Evolutionary conservation across 2,797 vertebrate species (phyloP).

Genomic region (Harpagifer antarcticus): DNA sequence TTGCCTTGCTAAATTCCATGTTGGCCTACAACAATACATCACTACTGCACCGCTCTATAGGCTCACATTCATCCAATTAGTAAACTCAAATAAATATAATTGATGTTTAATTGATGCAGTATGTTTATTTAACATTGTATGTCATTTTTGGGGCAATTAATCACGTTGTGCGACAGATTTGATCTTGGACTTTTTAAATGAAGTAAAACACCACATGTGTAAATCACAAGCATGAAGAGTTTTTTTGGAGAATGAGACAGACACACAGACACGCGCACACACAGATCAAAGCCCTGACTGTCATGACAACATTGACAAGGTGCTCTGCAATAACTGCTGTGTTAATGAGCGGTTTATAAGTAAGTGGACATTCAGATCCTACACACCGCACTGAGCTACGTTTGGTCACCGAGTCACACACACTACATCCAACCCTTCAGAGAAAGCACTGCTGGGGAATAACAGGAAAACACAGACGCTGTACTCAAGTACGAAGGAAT

Average conservation of each 20-base stretch:
- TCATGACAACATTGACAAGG: constrained; percentile 31
- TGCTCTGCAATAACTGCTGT: constrained; percentile 33
- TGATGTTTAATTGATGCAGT: background rate
- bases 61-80: too few species aligned
- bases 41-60: too few species aligned
- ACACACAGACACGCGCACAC: too few species aligned
- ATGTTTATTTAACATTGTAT: constrained; percentile 7
- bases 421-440: background rate
- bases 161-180: background rate
- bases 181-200: background rate
- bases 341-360: constrained; percentile 37
- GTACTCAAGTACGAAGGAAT: background rate
- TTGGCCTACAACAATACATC: too few species aligned
- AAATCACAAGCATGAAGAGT: background rate
- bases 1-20: too few species aligned
- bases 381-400: background rate
- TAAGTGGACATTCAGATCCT: background rate
- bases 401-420: background rate
- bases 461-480: background rate
- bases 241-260: background rate
- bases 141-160: background rate
- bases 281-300: constrained; percentile 40
- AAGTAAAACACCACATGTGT: background rate
- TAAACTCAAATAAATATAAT: too few species aligned
- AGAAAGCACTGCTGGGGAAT: background rate